These are phyloP conservation scores for Drosophila parthenogenetica DNA, from an alignment of 2,888 invertebrate genomes.

Conservation along the genomic window DNA sequence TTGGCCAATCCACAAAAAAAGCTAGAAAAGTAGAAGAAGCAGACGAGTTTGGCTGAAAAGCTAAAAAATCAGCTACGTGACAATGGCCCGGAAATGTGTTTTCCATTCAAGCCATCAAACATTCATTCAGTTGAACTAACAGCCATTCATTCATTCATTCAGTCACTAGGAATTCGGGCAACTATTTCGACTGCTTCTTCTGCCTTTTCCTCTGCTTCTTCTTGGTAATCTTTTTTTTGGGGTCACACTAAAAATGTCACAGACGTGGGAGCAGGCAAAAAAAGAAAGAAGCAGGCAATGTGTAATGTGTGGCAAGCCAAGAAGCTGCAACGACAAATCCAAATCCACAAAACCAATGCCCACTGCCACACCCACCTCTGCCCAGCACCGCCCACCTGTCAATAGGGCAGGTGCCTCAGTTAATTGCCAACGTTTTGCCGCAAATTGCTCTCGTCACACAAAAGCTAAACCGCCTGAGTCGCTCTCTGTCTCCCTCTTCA, in stretches of 20 bases:
- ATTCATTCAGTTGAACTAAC: constrained; percentile 20
- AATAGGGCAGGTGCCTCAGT: constrained; percentile 54
- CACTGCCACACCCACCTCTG: too few species aligned
- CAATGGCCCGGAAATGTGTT: constrained; percentile 65
- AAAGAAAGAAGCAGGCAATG: not conserved
- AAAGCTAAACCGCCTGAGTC: constrained; percentile 28
- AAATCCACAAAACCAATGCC: constrained; percentile 10
- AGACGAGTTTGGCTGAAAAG: constrained; percentile 10
- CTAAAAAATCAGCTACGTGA: constrained; percentile 70
- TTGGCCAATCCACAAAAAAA: not conserved
- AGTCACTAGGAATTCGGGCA: constrained; percentile 14
- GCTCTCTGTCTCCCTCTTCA: not conserved
- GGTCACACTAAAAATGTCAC: too few species aligned
- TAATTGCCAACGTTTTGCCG: constrained; percentile 70
- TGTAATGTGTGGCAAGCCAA: constrained; percentile 1
- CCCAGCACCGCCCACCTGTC: too few species aligned
- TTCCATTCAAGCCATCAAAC: constrained; percentile 47
- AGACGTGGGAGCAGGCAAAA: too few species aligned
- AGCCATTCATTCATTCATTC: constrained; percentile 33
- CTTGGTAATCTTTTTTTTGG: too few species aligned
- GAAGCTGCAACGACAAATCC: constrained; percentile 22
- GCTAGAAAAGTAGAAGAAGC: constrained; percentile 9
- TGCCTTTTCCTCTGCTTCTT: too few species aligned
- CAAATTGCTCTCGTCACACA: constrained; percentile 64
- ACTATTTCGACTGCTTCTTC: constrained; percentile 9